Evolutionary conservation across 2,888 invertebrate species (phyloP).

Genomic region (Hofmannophila pseudospretella): DNA sequence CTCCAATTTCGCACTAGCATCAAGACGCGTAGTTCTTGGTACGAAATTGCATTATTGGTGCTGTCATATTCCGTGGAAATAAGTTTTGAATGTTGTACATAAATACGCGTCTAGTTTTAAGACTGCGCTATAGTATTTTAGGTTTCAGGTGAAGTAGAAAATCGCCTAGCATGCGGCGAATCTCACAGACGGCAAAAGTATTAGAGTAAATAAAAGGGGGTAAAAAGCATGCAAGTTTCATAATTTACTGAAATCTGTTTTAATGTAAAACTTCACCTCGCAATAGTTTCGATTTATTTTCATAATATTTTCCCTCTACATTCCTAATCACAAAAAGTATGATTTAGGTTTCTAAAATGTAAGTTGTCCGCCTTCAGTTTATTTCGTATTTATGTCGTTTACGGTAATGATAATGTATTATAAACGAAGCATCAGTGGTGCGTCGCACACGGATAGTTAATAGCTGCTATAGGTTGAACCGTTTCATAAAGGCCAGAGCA

Average conservation of each 20-base stretch:
- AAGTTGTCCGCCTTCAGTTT: constrained; percentile 5
- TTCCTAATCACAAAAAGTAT: constrained; percentile 1
- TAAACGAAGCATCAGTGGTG: constrained; percentile 21
- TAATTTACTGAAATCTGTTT: neutral
- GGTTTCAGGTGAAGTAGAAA: neutral
- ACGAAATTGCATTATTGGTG: constrained; percentile 8
- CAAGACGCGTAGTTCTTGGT: neutral
- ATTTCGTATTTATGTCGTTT: constrained; percentile 1
- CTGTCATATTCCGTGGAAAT: constrained; percentile 1
- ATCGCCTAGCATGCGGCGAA: neutral
- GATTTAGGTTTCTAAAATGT: neutral
- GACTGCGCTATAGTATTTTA: constrained; percentile 9
- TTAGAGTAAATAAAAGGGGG: neutral
- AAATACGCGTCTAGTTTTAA: neutral
- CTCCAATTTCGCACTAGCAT: neutral
- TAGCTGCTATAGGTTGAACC: constrained; percentile 23
- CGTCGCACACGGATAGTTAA: constrained; percentile 21
- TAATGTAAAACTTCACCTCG: neutral
- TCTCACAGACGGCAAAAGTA: neutral
- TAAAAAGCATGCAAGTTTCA: neutral
- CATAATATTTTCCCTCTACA: constrained; percentile 3
- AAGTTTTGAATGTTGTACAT: neutral
- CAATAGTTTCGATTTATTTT: neutral
- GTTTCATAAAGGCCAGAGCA: constrained; percentile 1
- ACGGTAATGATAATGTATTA: constrained; percentile 1